These are phyloP conservation scores for Plagodis pulveraria DNA, from an alignment of 2,888 invertebrate genomes.

Conservation along the genomic window DNA sequence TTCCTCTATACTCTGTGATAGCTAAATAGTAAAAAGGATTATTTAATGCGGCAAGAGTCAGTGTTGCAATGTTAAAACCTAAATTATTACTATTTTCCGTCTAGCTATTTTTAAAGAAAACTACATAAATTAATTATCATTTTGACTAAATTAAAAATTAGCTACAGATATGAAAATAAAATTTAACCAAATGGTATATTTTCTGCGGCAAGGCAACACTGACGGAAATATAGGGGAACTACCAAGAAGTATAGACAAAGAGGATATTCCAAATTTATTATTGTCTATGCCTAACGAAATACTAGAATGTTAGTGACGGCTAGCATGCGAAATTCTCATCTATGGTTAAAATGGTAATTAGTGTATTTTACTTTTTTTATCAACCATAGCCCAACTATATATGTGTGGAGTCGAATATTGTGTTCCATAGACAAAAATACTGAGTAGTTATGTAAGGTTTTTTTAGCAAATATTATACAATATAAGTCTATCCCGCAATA, in stretches of 20 bases:
- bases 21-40: conserved; percentile 19
- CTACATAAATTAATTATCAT: conserved; percentile 20
- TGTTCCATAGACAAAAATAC: conserved; percentile 55
- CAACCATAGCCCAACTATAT: conserved; percentile 76
- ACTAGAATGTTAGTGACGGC: conserved; percentile 72
- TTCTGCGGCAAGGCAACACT: conserved; percentile 61
- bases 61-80: conserved; percentile 43
- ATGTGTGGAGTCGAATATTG: conserved; percentile 42
- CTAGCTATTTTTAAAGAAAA: conserved; percentile 23
- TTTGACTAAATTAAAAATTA: conserved; percentile 5
- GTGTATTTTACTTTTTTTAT: conserved; percentile 52
- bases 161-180: conserved; percentile 19
- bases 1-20: conserved; percentile 34
- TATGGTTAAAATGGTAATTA: conserved; percentile 53
- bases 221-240: conserved; percentile 56
- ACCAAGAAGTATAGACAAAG: conserved; percentile 47
- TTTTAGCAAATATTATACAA: too few relatives aligned
- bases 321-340: conserved; percentile 73
- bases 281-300: conserved; percentile 56
- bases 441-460: too few relatives aligned
- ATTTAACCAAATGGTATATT: conserved; percentile 12
- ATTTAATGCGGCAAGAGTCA: conserved; percentile 30
- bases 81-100: conserved; percentile 9
- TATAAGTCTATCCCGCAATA: too few relatives aligned
- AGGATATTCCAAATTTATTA: conserved; percentile 43